Base-by-base conservation (phyloP, 2,113 vertebrate species). In the Hemichromis elongatus region DNA sequence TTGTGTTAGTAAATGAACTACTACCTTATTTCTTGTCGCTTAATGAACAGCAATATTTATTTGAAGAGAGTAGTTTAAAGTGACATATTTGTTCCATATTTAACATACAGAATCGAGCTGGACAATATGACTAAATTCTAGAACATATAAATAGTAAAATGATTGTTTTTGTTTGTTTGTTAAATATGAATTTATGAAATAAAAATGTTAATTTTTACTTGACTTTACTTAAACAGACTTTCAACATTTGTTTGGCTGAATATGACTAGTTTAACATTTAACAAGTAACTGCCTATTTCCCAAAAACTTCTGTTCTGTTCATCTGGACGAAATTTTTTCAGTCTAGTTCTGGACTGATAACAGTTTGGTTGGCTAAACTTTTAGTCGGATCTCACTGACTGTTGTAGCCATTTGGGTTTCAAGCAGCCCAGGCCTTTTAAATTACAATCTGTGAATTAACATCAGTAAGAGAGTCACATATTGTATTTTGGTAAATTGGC, bases 1-100 rank as follows among this genome's bases (percentile, higher is more conserved):
- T 8, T 56, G 79, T 63, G 18, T 61, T 56, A 63, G 57, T 14
- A 83, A 53, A 70, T 42, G 21, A 86, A 40, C 59, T 80, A 42
- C 35, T 3, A 24, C 4, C 40, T 66, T n/a, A 35, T 61, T 53
- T 82, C 7, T 88, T 80, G 68, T 79, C 52, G 77, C 61, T 91
- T 90, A 73, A 85, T 50, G 78, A 91, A 90, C 91, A 92, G 91
- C 87, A 92, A 90, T 88, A 91, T 93, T 93, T 93, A 93, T 93
- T 94, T 42, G 88, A 93, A 91, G 80, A 91, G 86, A 90, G 86
- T 75, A 93, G 81, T 87, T 87, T 92, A 91, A 89, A 89, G 88
- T 94, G 90, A 92, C 88, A 94, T 81, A 89, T 86, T 88, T 87
- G 55, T 84, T 91, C 80, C 86, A 90, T 86, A 85, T 78, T 70